phyloP scores from a whole-genome alignment of 2,797 vertebrate species.

The Tragopan temminckii region DNA sequence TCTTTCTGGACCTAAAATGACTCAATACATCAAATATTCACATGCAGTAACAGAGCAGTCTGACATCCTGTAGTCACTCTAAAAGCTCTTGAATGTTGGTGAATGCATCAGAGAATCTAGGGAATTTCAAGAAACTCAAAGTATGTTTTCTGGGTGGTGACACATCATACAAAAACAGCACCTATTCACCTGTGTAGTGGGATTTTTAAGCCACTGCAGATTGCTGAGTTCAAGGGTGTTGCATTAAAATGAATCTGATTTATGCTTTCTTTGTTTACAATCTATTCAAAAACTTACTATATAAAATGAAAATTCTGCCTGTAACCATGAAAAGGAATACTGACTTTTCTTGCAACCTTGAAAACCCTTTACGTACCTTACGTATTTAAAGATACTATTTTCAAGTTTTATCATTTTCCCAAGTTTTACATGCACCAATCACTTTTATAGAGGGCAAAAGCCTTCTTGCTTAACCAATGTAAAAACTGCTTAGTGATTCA shows the following conservation, averaged over 20 bases:
- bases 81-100: background rate
- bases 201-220: background rate
- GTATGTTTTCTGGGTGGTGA: background rate
- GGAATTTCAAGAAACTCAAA: background rate
- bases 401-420: background rate
- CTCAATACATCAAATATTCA: background rate
- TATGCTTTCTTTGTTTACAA: background rate
- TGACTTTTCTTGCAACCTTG: background rate
- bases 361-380: background rate
- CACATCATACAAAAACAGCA: background rate
- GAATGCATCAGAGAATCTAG: background rate
- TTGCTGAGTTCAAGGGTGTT: background rate
- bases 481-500: background rate
- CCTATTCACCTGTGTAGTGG: background rate
- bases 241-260: background rate
- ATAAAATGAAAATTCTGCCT: background rate
- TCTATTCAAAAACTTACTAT: background rate
- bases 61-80: background rate
- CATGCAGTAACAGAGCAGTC: background rate
- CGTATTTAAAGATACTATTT: background rate
- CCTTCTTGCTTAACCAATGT: background rate
- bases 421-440: background rate
- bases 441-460: background rate
- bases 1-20: background rate
- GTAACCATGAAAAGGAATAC: background rate